Evolutionary conservation across 2,888 invertebrate species (phyloP), one percentile per base, ranked within the genome.

Genomic region (Thera obeliscata): DNA sequence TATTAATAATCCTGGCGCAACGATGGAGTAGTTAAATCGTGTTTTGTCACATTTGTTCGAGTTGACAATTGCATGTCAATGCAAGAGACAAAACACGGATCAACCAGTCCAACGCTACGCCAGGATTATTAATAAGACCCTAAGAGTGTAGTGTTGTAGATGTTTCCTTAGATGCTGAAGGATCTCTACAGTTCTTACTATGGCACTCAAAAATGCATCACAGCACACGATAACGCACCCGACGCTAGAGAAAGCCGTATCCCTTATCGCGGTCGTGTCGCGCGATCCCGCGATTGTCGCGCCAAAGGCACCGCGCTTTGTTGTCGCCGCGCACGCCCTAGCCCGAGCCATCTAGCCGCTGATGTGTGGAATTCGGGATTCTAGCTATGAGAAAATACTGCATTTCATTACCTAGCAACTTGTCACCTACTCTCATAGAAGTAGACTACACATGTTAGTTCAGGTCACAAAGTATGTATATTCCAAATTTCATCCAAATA

Each of bases 281-380:
- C 77, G 79, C 79, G 84, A 85, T 85, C 79, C 81, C 67, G 77
- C 82, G 87, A 83, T 84, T 80, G 80, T 77, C 80, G 76, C 81
- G 69, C 75, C 80, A 88, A 88, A 89, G 85, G 77, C 74, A 78
- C 88, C 88, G 88, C 85, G 73, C 79, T 84, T 87, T 86, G 86
- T 84, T 74, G 65, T 73, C 72, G 76, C 87, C 86, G 85, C 79
- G 56, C 56, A 56, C 56, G 56, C 56, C 41, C 63, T 22, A 38
- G 48, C 64, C 22, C 36, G 48, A 59, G 3, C 61, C 61, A 61
- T 54, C 61, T 61, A 61, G 12, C 48, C 36, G 12, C 36, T 35
- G 66, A 50, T 57, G 66, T 61, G 48, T 49, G 67, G 69, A 66
- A 71, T 71, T 62, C 62, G 55, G 59, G 58, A 64, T 58, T 43